Conservation (phyloP, 1,140 invertebrate species). For the Megathymus violae region DNA sequence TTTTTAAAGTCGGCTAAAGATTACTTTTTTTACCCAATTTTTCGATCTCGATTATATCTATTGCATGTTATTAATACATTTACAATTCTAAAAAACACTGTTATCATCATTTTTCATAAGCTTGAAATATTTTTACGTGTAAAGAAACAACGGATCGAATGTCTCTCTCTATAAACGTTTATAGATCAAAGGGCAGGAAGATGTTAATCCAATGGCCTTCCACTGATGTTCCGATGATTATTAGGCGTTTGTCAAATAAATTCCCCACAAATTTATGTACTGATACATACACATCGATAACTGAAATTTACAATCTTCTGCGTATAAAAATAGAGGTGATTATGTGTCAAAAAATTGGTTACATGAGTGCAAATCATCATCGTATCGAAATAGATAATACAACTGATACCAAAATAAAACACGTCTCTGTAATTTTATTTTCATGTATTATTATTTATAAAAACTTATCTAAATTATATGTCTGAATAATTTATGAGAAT, state of each 20-base stretch:
- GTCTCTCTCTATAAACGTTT: constrained; percentile 6
- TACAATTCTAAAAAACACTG: too few species aligned
- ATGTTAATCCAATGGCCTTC: constrained; percentile 35
- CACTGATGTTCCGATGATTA: constrained; percentile 14
- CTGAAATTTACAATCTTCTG: too few species aligned
- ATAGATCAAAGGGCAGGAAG: constrained; percentile 38
- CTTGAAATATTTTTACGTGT: background rate
- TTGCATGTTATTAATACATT: too few species aligned
- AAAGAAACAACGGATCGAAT: background rate
- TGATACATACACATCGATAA: too few species aligned
- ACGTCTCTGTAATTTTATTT: constrained; percentile 10
- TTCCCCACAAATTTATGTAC: too few species aligned
- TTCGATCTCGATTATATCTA: too few species aligned
- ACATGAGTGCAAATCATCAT: constrained; percentile 1
- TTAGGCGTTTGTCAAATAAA: background rate
- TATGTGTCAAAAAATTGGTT: too few species aligned
- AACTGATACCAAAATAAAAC: constrained; percentile 5
- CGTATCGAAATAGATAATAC: background rate
- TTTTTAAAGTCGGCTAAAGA: too few species aligned
- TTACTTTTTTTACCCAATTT: too few species aligned
- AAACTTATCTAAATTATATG: constrained; percentile 12
- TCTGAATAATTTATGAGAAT: constrained; percentile 20
- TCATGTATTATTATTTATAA: background rate
- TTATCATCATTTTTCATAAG: too few species aligned
- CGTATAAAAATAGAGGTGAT: too few species aligned